phyloP scores from a whole-genome alignment of 2,113 vertebrate species.

The Ctenomys sociabilis region DNA sequence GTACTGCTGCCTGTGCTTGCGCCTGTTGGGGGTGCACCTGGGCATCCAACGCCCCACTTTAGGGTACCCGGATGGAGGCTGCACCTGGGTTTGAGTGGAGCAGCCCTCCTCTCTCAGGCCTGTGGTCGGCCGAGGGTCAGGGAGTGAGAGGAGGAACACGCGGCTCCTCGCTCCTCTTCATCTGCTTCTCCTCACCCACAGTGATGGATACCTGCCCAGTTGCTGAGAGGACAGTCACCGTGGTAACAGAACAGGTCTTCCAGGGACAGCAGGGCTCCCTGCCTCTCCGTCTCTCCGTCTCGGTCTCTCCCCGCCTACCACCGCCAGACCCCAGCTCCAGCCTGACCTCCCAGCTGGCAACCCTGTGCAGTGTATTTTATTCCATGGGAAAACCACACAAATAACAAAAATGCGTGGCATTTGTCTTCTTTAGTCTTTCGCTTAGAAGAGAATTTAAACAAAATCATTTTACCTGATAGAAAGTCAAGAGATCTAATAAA shows the following conservation, averaged over 20 bases:
- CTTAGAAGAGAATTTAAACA: slow-evolving; percentile 53
- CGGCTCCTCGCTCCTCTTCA: slow-evolving; percentile 72
- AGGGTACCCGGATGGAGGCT: slow-evolving; percentile 73
- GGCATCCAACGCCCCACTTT: slow-evolving; percentile 67
- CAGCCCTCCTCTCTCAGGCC: slow-evolving; percentile 62
- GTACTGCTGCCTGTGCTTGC: slow-evolving; percentile 62
- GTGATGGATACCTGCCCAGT: slow-evolving; percentile 51
- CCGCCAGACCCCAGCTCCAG: too few relatives aligned
- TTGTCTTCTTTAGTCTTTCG: slow-evolving; percentile 53
- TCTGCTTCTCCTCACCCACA: slow-evolving; percentile 56
- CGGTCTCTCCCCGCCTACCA: background rate
- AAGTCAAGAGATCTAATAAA: slow-evolving; percentile 28
- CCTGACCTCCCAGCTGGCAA: background rate
- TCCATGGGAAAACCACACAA: background rate
- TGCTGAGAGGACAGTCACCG: slow-evolving; percentile 46
- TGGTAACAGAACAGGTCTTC: slow-evolving; percentile 42
- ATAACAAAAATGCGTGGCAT: background rate
- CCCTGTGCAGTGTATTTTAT: background rate
- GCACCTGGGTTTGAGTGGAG: slow-evolving; percentile 60
- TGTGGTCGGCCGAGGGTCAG: slow-evolving; percentile 28
- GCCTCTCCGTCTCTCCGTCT: background rate
- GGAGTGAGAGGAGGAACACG: slow-evolving; percentile 61
- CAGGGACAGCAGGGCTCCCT: background rate
- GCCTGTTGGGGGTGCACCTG: slow-evolving; percentile 68
- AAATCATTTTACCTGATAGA: slow-evolving; percentile 50